These are phyloP conservation scores for Thalassaphorura encarpata DNA, from an alignment of 1,140 invertebrate genomes.

Conservation along the genomic window DNA sequence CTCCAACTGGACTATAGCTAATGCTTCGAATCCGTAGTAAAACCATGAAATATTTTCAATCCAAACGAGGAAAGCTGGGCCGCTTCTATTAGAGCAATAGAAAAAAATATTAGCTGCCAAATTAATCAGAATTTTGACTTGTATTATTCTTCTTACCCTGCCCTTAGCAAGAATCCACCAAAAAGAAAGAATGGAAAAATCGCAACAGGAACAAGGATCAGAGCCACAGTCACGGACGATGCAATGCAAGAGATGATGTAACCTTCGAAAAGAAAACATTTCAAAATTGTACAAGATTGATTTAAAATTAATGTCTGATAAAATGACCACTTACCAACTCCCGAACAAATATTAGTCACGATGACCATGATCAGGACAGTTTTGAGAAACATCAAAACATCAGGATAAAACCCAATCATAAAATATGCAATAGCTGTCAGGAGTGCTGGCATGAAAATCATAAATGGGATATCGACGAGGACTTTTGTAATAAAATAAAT, in stretches of 20 bases:
- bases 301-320: not conserved
- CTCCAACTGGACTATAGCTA: conserved; percentile 44
- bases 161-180: conserved; percentile 47
- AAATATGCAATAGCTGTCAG: conserved; percentile 81
- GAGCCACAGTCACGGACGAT: not conserved
- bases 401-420: conserved; percentile 69
- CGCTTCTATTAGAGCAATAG: conserved; percentile 34
- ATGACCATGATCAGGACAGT: conserved; percentile 62
- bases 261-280: conserved; percentile 31
- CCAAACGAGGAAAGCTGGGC: conserved; percentile 40
- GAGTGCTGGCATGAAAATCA: conserved; percentile 58
- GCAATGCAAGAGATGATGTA: conserved; percentile 15
- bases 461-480: conserved; percentile 69
- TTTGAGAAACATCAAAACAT: conserved; percentile 59
- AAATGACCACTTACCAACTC: conserved; percentile 63
- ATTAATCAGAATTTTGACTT: not conserved
- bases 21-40: conserved; percentile 42
- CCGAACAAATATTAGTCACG: conserved; percentile 80
- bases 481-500: conserved; percentile 90
- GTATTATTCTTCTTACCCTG: too few species aligned
- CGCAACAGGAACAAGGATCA: not conserved
- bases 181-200: conserved; percentile 35
- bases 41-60: conserved; percentile 49
- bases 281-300: conserved; percentile 34
- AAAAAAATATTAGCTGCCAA: not conserved